These are phyloP conservation scores for Leptinotarsa texana DNA, from an alignment of 1,140 invertebrate species.

Conservation along the genomic window DNA sequence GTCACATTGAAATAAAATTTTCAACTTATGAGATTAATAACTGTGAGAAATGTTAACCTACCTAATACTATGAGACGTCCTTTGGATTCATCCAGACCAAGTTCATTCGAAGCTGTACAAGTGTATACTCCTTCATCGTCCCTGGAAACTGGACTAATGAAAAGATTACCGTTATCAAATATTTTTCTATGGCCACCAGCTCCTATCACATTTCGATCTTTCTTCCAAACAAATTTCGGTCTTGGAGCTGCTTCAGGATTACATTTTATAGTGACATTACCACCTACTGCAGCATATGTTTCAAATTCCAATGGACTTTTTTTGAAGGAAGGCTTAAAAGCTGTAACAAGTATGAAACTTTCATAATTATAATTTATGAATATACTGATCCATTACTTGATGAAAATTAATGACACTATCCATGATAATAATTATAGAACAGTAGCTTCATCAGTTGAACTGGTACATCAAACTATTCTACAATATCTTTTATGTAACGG, in stretches of 20 bases:
- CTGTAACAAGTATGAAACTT: conserved; percentile 55
- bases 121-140: conserved; percentile 89
- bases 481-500: too few relatives aligned
- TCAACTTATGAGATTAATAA: too few relatives aligned
- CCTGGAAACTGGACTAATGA: conserved; percentile 83
- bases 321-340: conserved; percentile 86
- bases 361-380: background rate
- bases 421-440: too few relatives aligned
- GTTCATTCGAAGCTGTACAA: conserved; percentile 83
- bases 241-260: conserved; percentile 92
- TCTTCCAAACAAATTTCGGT: conserved; percentile 89
- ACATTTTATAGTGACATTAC: conserved; percentile 90
- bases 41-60: conserved; percentile 56
- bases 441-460: too few relatives aligned
- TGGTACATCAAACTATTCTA: too few relatives aligned
- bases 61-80: conserved; percentile 84
- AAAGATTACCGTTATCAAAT: conserved; percentile 79
- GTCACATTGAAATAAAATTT: too few relatives aligned
- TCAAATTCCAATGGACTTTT: conserved; percentile 87
- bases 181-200: conserved; percentile 78
- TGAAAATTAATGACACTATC: too few relatives aligned
- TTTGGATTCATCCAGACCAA: conserved; percentile 78
- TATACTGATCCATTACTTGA: too few relatives aligned
- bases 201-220: conserved; percentile 81
- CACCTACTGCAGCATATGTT: conserved; percentile 86